phyloP scores from a whole-genome alignment of 2,797 vertebrate genomes.

The Sphenodon punctatus region DNA sequence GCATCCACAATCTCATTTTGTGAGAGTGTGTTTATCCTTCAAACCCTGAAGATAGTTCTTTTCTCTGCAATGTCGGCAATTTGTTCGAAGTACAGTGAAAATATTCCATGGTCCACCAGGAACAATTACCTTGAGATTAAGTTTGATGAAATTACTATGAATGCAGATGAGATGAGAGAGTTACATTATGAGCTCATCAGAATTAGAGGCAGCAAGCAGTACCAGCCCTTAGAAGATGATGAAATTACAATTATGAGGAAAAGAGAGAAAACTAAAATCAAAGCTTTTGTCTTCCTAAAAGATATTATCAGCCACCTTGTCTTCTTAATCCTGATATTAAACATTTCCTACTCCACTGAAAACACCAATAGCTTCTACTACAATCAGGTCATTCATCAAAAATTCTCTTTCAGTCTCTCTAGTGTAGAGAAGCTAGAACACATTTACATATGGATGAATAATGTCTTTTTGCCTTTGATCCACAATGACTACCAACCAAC shows the following conservation, averaged over 20 bases:
- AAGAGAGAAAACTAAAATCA: constrained; percentile 19
- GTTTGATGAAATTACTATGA: background rate
- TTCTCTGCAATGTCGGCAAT: constrained; percentile 4
- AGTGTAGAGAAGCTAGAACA: constrained; percentile 6
- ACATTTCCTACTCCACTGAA: background rate
- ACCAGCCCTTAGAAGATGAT: constrained; percentile 55
- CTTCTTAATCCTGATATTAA: constrained; percentile 57
- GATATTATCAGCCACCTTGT: constrained; percentile 23
- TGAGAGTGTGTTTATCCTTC: constrained; percentile 56
- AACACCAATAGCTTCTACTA: constrained; percentile 45
- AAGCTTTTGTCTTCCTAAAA: constrained; percentile 41
- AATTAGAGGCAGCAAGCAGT: constrained; percentile 26
- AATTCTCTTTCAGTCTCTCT: constrained; percentile 46
- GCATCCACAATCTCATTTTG: constrained; percentile 58
- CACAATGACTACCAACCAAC: constrained; percentile 50
- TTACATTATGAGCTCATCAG: background rate
- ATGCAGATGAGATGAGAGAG: background rate
- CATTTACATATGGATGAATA: constrained; percentile 53
- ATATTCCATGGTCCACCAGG: constrained; percentile 52
- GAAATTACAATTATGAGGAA: constrained; percentile 50
- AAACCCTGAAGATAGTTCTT: constrained; percentile 44
- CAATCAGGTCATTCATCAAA: constrained; percentile 23
- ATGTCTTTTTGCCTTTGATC: constrained; percentile 52
- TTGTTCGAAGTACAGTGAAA: constrained; percentile 36
- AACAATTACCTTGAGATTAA: constrained; percentile 36